Base-by-base conservation (phyloP, 2,888 invertebrate species). In the Ochropleura leucogaster region DNA sequence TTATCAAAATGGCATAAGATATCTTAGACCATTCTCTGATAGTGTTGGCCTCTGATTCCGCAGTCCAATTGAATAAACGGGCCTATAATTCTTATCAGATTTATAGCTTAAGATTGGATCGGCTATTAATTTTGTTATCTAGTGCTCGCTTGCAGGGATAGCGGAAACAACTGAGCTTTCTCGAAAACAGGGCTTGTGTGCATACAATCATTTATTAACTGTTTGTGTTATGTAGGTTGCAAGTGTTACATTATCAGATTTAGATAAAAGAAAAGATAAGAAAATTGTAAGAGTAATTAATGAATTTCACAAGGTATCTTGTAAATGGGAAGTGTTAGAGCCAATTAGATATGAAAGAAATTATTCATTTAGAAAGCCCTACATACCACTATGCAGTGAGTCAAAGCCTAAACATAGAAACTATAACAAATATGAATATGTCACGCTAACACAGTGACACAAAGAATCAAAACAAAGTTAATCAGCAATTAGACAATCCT, bases 401-500 rank as follows among this genome's bases (percentile, higher is more conserved):
- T 60, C 76, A 73, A 47, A 44, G 12, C 20, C 74, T 77, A 79
- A 79, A 87, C 73, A 86, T 87, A 86, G 85, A 76, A 82, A 72
- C 68, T 71, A 81, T 85, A 76, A 82, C 77, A 68, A 60, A 84
- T 85, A 80, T 83, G 55, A 77, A 85, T 85, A 71, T 80, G 85
- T 90, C 88, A 85, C 82, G 81, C 80, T 91, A 90, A 89, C 90
- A 90, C 84, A 93, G 89, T 92, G 90, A 92, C 91, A 93, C 91
- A 92, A 92, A 92, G 88, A 92, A 90, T 89, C 89, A 90, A 85
- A 89, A 88, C 89, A 75, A 85, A 88, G 87, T 91, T 90, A 93
- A 92, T 92, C 88, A 93, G 87, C 92, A 93, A 95, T 95, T 94
- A 95, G 92, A 94, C 94, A 94, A 89, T 86, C 85, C 87, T 84